Evolutionary conservation across 2,113 vertebrate genomes (phyloP).

Genomic region (Octodon degus): DNA sequence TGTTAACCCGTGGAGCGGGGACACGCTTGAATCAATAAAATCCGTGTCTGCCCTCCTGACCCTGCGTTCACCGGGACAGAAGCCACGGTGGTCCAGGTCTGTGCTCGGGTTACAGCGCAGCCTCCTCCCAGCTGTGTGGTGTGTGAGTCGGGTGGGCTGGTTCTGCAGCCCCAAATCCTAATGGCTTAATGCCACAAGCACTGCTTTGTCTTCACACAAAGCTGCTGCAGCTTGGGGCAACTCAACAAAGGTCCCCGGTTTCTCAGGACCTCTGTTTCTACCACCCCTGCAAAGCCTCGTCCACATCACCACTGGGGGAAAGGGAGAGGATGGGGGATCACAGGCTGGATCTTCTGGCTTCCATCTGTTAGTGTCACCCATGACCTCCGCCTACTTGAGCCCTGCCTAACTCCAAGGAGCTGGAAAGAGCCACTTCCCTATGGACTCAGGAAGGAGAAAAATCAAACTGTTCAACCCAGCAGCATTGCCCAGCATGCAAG

Average conservation of each 20-base stretch:
- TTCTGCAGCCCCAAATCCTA: background rate
- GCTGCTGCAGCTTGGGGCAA: background rate
- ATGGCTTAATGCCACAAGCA: background rate
- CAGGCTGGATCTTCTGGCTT: background rate
- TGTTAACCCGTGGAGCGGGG: too few species aligned
- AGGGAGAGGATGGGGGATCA: background rate
- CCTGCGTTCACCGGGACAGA: background rate
- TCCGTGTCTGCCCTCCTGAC: background rate
- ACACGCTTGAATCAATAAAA: background rate
- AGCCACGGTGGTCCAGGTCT: background rate
- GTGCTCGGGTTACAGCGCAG: background rate
- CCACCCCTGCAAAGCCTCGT: background rate
- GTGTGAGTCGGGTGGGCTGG: background rate
- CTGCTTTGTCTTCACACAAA: background rate
- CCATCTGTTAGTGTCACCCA: background rate
- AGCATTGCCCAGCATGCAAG: background rate
- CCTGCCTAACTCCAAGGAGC: background rate
- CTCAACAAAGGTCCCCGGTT: background rate
- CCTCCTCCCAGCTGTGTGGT: background rate
- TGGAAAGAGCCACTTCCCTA: background rate
- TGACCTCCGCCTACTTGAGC: background rate
- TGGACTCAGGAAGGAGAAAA: background rate
- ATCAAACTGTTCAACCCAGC: background rate
- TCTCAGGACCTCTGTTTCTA: background rate
- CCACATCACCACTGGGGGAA: rapidly evolving